phyloP scores from a whole-genome alignment of 1,140 invertebrate species.

The Sinella curviseta region DNA sequence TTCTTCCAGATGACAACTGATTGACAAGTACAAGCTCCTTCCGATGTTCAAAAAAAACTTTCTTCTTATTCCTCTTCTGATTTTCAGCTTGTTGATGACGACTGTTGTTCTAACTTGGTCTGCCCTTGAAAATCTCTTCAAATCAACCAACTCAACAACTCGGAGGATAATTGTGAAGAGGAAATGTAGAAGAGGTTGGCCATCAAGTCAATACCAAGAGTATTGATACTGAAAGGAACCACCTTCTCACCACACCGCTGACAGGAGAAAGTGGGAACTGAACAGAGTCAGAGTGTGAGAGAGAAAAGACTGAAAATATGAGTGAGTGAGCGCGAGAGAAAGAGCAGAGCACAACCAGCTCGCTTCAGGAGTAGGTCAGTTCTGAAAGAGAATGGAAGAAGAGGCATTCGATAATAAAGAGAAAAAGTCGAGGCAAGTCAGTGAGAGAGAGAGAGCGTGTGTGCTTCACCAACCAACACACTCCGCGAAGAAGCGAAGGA shows the following conservation, averaged over 20 bases:
- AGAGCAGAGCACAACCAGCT: slow-evolving; percentile 36
- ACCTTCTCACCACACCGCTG: background rate
- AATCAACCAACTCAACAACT: too few species aligned
- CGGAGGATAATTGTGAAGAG: too few species aligned
- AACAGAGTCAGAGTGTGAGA: background rate
- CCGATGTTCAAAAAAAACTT: background rate
- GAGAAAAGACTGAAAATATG: background rate
- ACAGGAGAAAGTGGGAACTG: background rate
- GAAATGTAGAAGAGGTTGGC: too few species aligned
- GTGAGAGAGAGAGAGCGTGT: background rate
- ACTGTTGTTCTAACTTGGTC: too few species aligned
- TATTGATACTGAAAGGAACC: background rate
- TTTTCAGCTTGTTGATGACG: too few species aligned
- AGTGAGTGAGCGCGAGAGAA: background rate
- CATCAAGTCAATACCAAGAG: background rate
- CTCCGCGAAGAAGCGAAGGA: background rate
- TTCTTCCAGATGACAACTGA: background rate
- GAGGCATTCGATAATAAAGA: background rate
- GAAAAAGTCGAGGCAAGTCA: background rate
- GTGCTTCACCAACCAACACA: background rate
- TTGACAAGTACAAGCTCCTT: slow-evolving; percentile 4
- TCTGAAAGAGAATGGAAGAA: slow-evolving; percentile 29
- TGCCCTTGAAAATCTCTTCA: too few species aligned
- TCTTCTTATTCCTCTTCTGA: too few species aligned
- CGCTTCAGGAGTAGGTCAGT: slow-evolving; percentile 44